These are phyloP conservation scores for Melipona bicolor DNA, from an alignment of 2,888 invertebrate species.

Conservation along the genomic window DNA sequence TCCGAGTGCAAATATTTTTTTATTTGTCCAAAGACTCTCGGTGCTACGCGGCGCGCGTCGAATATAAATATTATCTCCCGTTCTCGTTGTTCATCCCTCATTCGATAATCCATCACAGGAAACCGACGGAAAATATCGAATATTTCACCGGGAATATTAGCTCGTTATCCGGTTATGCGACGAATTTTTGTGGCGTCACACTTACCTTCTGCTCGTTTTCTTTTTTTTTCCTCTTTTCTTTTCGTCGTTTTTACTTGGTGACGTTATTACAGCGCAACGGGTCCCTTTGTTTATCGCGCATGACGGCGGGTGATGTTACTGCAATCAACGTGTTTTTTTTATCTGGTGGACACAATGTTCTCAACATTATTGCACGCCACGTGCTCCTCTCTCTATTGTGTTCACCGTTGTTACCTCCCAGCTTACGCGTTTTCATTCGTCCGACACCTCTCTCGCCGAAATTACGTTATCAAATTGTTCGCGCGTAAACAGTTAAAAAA, in stretches of 20 bases:
- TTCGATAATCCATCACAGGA: conserved; percentile 31
- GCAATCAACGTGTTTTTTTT: conserved; percentile 52
- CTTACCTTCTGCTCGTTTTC: conserved; percentile 17
- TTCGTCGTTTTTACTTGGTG: neutral
- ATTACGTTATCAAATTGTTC: conserved; percentile 34
- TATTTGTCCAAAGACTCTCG: neutral
- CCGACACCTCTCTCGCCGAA: neutral
- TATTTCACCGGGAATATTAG: conserved; percentile 5
- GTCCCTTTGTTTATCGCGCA: conserved; percentile 34
- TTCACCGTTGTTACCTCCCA: conserved; percentile 1
- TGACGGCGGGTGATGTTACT: conserved; percentile 33
- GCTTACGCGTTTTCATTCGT: conserved; percentile 14
- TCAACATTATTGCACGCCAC: conserved; percentile 46
- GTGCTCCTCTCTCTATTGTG: conserved; percentile 24
- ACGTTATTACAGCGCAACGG: conserved; percentile 36
- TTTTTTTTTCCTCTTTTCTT: neutral
- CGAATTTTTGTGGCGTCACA: conserved; percentile 42
- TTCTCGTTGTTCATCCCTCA: conserved; percentile 10
- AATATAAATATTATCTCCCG: conserved; percentile 63
- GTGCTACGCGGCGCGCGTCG: neutral
- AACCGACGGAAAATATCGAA: conserved; percentile 34
- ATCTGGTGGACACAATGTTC: conserved; percentile 31
- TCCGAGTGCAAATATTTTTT: too few relatives aligned
- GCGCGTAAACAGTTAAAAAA: conserved; percentile 6
- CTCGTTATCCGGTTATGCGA: neutral